These are phyloP conservation scores for Lutjanus erythropterus DNA, from an alignment of 2,113 vertebrate species.

Conservation along the genomic window DNA sequence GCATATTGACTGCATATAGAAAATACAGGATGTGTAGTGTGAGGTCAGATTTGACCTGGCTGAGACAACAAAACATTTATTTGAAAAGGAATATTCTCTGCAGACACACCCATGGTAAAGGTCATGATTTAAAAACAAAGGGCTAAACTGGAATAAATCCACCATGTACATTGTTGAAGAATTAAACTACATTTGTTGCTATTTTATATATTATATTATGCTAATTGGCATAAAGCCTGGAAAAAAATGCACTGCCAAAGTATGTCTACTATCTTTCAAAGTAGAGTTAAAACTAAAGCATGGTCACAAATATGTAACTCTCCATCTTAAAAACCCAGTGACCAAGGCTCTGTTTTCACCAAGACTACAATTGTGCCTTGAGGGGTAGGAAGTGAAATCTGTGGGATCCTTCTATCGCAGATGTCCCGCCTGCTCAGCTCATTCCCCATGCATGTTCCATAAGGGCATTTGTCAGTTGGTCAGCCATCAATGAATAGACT, in stretches of 20 bases:
- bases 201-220: neutral
- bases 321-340: constrained; percentile 12
- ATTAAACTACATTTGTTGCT: neutral
- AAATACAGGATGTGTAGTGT: neutral
- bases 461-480: constrained; percentile 58
- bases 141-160: neutral
- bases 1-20: neutral
- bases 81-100: neutral
- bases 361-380: constrained; percentile 33
- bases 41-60: neutral
- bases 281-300: neutral
- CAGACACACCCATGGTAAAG: neutral
- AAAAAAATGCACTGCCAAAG: neutral
- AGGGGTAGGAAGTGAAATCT: constrained; percentile 52
- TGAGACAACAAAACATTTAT: neutral
- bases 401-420: constrained; percentile 43
- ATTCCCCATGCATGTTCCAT: constrained; percentile 43
- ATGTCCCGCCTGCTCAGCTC: constrained; percentile 56
- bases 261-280: constrained; percentile 1
- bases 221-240: constrained; percentile 1
- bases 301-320: neutral
- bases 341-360: constrained; percentile 27
- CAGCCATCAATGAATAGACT: constrained; percentile 59
- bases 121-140: neutral
- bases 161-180: neutral